These are phyloP conservation scores for Trididemnum nubilum DNA, from an alignment of 23 tunicate species.

Conservation along the genomic window DNA sequence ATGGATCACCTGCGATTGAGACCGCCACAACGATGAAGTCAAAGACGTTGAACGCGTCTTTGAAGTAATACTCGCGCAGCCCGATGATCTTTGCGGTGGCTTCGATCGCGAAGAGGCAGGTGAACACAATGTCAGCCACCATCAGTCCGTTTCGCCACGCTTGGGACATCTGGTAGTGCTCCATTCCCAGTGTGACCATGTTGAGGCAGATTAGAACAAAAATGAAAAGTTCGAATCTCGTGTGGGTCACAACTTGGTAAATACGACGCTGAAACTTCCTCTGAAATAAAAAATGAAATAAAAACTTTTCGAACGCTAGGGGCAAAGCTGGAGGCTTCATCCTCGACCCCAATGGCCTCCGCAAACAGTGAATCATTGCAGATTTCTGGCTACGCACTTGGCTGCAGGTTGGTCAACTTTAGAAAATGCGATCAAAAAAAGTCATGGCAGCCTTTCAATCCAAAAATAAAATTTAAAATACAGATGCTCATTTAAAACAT, in stretches of 20 bases:
- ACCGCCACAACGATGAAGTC: conserved; percentile 78
- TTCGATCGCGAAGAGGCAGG: conserved; percentile 68
- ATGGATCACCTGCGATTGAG: conserved; percentile 74
- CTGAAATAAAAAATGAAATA: conserved; percentile 60
- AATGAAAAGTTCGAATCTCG: conserved; percentile 72
- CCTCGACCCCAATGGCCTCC: too few species aligned
- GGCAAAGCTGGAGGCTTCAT: too few species aligned
- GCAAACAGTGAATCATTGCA: too few species aligned
- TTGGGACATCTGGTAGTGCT: conserved; percentile 76
- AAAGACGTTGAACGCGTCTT: conserved; percentile 84
- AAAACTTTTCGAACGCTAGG: background rate
- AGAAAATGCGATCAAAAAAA: too few species aligned
- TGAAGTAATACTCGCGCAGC: conserved; percentile 67
- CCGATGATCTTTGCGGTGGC: conserved; percentile 67
- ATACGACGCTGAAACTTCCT: conserved; percentile 41
- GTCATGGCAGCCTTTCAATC: too few species aligned
- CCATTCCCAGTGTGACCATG: conserved; percentile 88
- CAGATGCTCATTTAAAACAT: too few species aligned
- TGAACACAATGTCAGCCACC: conserved; percentile 68
- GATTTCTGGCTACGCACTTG: too few species aligned
- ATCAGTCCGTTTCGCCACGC: conserved; percentile 60
- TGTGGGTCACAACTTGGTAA: conserved; percentile 80
- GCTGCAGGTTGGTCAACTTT: too few species aligned
- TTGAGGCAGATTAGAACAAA: conserved; percentile 80
- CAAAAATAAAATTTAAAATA: too few species aligned